A percentile compares a stretch with the other conserved stretches of the same genome.
Evolutionary conservation across 2,888 invertebrate species (phyloP).

Genomic region (Dryobotodes eremita): DNA sequence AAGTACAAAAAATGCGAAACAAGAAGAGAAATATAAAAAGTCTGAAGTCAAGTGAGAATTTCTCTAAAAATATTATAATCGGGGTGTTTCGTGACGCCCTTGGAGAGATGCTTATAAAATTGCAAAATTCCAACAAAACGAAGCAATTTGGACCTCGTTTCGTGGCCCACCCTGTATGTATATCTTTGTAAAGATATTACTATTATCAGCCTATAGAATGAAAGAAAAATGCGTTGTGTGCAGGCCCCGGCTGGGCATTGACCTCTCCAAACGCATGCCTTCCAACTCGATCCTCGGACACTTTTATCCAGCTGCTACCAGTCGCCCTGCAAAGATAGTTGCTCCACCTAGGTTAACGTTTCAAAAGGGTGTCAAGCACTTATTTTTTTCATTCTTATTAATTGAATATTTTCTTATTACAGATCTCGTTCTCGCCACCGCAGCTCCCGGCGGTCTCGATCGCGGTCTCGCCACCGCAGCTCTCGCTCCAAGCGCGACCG

Average conservation of each 20-base stretch:
- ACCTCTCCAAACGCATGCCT: not conserved
- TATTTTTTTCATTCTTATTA: not conserved
- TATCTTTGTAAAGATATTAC: not conserved
- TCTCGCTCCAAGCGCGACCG: slow-evolving; percentile 89
- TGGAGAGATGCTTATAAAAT: too few relatives aligned
- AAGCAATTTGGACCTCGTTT: too few relatives aligned
- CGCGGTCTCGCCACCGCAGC: slow-evolving; percentile 89
- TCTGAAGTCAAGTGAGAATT: too few relatives aligned
- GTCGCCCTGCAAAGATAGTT: too few relatives aligned
- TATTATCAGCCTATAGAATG: not conserved
- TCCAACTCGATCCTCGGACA: not conserved
- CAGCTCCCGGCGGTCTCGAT: slow-evolving; percentile 90
- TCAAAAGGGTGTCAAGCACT: not conserved
- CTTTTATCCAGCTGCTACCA: not conserved
- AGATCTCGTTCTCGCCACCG: slow-evolving; percentile 91
- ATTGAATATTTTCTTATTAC: slow-evolving; percentile 44
- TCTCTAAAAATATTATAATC: too few relatives aligned
- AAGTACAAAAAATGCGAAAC: too few relatives aligned
- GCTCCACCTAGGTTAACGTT: not conserved
- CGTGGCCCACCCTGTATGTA: too few relatives aligned
- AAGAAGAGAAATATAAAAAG: too few relatives aligned
- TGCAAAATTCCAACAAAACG: too few relatives aligned
- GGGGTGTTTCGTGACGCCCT: too few relatives aligned
- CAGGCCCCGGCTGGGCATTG: not conserved
- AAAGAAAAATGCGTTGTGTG: not conserved